A percentile compares a stretch with the other conserved stretches of the same genome.
phyloP scores from a whole-genome alignment of 1,140 invertebrate genomes.

The Carposina sasakii region DNA sequence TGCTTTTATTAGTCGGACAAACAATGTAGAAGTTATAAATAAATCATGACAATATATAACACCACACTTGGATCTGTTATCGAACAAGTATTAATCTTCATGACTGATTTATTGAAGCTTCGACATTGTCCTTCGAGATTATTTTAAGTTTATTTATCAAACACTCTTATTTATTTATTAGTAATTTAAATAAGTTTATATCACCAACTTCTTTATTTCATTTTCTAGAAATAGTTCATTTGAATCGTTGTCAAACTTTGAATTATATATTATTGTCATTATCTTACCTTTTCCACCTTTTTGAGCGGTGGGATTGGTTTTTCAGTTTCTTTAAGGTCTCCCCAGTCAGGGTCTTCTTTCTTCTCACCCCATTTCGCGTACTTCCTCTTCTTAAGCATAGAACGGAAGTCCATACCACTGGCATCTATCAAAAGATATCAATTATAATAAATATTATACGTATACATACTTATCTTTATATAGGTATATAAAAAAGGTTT shows the following conservation, averaged over 20 bases:
- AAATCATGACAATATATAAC: too few species aligned
- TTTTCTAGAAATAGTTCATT: not conserved
- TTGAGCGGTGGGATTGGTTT: slow-evolving; percentile 88
- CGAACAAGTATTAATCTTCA: too few species aligned
- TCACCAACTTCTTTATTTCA: slow-evolving; percentile 36
- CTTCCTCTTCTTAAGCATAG: slow-evolving; percentile 97
- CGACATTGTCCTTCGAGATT: slow-evolving; percentile 19
- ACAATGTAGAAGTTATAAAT: slow-evolving; percentile 20
- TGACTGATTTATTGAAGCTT: slow-evolving; percentile 7
- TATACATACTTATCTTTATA: too few species aligned
- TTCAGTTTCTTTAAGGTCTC: slow-evolving; percentile 93
- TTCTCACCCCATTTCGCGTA: slow-evolving; percentile 95
- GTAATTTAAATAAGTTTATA: slow-evolving; percentile 43
- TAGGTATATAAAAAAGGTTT: too few species aligned
- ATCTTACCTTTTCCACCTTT: slow-evolving; percentile 92
- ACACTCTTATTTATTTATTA: too few species aligned
- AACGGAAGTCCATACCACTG: slow-evolving; percentile 98
- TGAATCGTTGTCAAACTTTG: not conserved
- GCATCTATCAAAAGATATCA: slow-evolving; percentile 77
- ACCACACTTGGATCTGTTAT: too few species aligned
- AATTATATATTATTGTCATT: slow-evolving; percentile 4
- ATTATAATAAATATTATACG: too few species aligned
- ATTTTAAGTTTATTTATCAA: slow-evolving; percentile 13
- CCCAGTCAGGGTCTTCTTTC: slow-evolving; percentile 92
- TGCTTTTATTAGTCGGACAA: slow-evolving; percentile 13